Evolutionary conservation across 2,113 vertebrate genomes (phyloP), one percentile per base, ranked within the genome.

Genomic region (Tetrao urogallus): DNA sequence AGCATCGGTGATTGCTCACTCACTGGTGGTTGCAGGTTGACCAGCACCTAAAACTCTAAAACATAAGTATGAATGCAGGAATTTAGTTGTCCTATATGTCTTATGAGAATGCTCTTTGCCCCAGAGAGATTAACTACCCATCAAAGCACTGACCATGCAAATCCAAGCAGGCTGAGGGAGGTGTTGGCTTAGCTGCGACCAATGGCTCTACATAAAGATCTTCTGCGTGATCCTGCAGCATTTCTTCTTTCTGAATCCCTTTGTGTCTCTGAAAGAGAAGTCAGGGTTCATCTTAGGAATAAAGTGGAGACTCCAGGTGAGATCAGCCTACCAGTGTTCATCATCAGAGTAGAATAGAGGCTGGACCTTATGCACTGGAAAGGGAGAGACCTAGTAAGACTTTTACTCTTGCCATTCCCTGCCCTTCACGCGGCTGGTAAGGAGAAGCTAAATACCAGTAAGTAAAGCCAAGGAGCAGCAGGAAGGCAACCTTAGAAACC

Each of bases 1-100:
- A 24, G 40, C 10, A 5, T 15, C 0, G 0, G 30, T 12, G 38
- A 22, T 15, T 28, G 38, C n/a, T 84, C 19, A 5, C 0, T 0
- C 2, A 4, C 28, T 77, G 50, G 45, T 20, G 11, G 72, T n/a
- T 5, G 15, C 42, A 71, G 71, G 36, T 38, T 1, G 1, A 36
- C 38, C 27, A 22, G n/a, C 10, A 10, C 42, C 64, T 74, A 14
- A 61, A 71, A 71, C 32, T 82, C 34, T 56, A 32, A 40, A 40
- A 64, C 10, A 4, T 30, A 13, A 52, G 25, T 21, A n/a, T 25
- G 54, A 71, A 43, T 19, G 32, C 0, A 3, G n/a, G 6, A n/a
- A 12, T 81, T 77, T 58, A 74, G 8, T 67, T 17, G 8, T 5
- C 5, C 6, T 48, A 10, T 36, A 2, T 83, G 70, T 85, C 54